Conservation (phyloP, 92 coral and sea anemone genomes). For the Phenganax subtilis region DNA sequence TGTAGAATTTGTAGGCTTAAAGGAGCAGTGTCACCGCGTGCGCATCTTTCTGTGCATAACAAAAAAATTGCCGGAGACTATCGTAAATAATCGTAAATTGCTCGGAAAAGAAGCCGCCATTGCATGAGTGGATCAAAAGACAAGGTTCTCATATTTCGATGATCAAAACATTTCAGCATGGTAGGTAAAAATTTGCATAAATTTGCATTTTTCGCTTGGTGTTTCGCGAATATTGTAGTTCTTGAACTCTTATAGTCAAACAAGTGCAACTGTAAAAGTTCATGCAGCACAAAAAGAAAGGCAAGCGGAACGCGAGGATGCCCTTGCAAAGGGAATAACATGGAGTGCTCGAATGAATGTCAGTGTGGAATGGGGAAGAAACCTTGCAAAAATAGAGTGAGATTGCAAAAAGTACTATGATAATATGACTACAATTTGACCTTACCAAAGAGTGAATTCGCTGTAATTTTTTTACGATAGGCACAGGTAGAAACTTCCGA, state of each 20-base stretch:
- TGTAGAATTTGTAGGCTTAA: no score
- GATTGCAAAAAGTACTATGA: neutral
- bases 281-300: slow-evolving; percentile 24
- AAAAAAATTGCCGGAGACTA: neutral
- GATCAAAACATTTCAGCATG: no score
- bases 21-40: neutral
- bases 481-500: neutral
- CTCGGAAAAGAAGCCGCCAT: neutral
- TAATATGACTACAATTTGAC: neutral
- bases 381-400: slow-evolving; percentile 37
- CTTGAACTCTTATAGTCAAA: neutral
- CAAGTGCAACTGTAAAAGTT: slow-evolving; percentile 29
- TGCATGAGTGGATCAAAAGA: neutral
- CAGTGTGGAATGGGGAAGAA: slow-evolving; percentile 25
- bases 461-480: neutral
- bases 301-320: slow-evolving; percentile 26
- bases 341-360: neutral
- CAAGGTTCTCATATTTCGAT: neutral
- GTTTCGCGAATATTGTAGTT: neutral
- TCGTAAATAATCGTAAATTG: neutral
- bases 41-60: slow-evolving; percentile 1
- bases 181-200: neutral
- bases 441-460: neutral
- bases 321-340: slow-evolving; percentile 32
- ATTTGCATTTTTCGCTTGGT: neutral